Evolutionary conservation across 1,140 invertebrate genomes (phyloP).

Genomic region (Magallana angulata): DNA sequence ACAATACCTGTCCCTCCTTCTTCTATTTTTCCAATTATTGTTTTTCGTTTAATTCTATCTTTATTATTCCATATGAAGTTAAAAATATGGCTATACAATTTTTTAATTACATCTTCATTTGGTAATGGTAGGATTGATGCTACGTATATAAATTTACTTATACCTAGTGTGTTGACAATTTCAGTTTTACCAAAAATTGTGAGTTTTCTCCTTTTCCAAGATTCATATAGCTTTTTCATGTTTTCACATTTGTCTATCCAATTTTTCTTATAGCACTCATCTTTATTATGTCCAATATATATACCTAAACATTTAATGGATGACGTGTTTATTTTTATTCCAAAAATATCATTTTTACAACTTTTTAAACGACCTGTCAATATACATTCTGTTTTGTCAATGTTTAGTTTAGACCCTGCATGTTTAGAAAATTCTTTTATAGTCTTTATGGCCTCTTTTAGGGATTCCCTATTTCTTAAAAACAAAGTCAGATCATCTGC

Average conservation of each 20-base stretch:
- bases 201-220: constrained; percentile 23
- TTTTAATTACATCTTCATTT: too few species aligned
- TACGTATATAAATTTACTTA: neutral
- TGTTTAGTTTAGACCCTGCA: neutral
- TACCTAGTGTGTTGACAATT: too few species aligned
- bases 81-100: too few species aligned
- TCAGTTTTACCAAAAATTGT: constrained; percentile 33
- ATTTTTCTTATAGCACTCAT: neutral
- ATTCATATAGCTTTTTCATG: neutral
- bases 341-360: neutral
- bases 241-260: constrained; percentile 10
- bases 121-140: too few species aligned
- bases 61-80: too few species aligned
- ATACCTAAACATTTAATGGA: neutral
- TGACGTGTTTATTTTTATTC: too few species aligned
- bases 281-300: neutral
- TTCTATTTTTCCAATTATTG: too few species aligned
- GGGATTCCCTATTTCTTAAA: neutral
- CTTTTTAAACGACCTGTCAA: neutral
- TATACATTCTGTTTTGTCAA: neutral
- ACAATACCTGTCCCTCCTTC: too few species aligned
- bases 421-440: neutral
- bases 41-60: too few species aligned
- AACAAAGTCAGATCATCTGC: neutral
- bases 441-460: neutral